A percentile compares a stretch with the other conserved stretches of the same genome.
Evolutionary conservation across 35 echinoderm and acorn worm genomes (phyloP).

Genomic region (Hemicentrotus pulcherrimus): DNA sequence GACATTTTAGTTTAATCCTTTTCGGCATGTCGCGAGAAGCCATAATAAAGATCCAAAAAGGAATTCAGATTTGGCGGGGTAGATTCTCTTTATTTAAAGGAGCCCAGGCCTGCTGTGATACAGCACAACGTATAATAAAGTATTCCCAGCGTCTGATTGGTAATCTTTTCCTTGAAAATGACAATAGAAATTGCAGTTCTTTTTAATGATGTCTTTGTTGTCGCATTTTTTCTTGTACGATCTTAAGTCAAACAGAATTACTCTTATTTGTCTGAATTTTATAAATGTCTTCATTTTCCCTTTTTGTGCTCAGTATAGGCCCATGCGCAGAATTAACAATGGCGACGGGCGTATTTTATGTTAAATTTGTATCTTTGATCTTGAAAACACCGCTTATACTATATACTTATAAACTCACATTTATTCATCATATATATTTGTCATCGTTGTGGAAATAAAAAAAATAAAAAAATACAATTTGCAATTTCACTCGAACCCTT

Average conservation of each 20-base stretch:
- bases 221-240: background rate
- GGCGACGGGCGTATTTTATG: too few species aligned
- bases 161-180: background rate
- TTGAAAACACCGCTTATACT: background rate
- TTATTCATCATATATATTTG: too few species aligned
- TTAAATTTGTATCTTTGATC: too few species aligned
- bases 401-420: background rate
- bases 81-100: background rate
- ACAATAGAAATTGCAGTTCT: background rate
- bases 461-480: too few species aligned
- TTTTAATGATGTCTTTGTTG: background rate
- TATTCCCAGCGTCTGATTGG: background rate
- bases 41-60: background rate
- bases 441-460: too few species aligned
- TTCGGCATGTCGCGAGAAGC: background rate
- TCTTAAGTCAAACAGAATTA: background rate
- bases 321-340: too few species aligned
- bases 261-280: background rate
- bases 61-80: background rate
- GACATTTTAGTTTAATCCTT: constrained; percentile 46
- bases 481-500: too few species aligned
- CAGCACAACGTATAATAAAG: background rate
- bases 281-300: background rate
- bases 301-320: background rate
- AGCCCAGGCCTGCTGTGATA: background rate